These are phyloP conservation scores for Callimorpha dominula DNA, from an alignment of 2,888 invertebrate genomes.

Conservation along the genomic window DNA sequence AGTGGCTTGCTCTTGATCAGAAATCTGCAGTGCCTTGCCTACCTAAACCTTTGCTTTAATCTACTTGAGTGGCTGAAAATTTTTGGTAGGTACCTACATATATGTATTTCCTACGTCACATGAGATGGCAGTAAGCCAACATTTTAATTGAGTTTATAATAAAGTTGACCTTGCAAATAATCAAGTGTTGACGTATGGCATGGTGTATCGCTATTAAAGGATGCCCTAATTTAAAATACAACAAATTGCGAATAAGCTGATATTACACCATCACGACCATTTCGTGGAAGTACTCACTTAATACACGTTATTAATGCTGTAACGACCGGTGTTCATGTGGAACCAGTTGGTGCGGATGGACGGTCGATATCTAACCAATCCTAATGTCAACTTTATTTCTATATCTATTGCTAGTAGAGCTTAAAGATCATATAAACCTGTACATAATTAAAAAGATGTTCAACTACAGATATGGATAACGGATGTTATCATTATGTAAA, in stretches of 20 bases:
- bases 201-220: slow-evolving; percentile 46
- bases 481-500: background rate
- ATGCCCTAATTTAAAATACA: slow-evolving; percentile 52
- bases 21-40: too few relatives aligned
- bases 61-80: too few relatives aligned
- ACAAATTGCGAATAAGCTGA: slow-evolving; percentile 2
- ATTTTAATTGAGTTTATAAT: slow-evolving; percentile 27
- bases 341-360: background rate
- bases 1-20: too few relatives aligned
- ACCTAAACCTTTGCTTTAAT: too few relatives aligned
- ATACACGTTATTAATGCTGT: background rate
- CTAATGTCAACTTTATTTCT: background rate
- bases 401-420: background rate
- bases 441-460: background rate
- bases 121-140: background rate
- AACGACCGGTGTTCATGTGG: background rate
- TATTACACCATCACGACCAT: slow-evolving; percentile 1
- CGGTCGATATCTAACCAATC: background rate
- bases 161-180: slow-evolving; percentile 65
- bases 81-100: background rate
- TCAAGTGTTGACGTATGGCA: slow-evolving; percentile 61
- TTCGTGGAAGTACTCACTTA: background rate
- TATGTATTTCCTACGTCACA: background rate
- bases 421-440: background rate
- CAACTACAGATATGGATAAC: background rate